Conservation (phyloP, 2,888 invertebrate species). For the Pseudococcus viburni region DNA sequence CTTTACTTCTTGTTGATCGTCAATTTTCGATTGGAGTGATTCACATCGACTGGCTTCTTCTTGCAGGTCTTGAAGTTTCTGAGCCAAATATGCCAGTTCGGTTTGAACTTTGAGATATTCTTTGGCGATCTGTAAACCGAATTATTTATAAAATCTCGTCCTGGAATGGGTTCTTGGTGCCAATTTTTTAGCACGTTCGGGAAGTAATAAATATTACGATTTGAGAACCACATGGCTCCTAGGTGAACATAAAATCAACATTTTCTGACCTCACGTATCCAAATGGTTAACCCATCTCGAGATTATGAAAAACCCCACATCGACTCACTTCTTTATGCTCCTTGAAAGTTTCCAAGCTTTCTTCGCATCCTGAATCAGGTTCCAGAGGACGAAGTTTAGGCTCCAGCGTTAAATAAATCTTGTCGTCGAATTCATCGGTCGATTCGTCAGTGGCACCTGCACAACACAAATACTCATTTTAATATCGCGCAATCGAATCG, state of each 20-base stretch:
- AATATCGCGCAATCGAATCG: background rate
- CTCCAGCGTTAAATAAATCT: conserved; percentile 75
- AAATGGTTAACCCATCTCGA: too few species aligned
- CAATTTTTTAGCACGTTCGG: background rate
- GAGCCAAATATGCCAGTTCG: conserved; percentile 85
- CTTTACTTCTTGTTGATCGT: conserved; percentile 74
- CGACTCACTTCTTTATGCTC: conserved; percentile 79
- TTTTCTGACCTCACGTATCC: background rate
- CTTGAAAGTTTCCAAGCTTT: conserved; percentile 88
- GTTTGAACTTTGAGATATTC: conserved; percentile 92
- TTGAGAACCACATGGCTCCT: background rate
- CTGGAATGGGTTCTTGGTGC: background rate
- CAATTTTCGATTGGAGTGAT: conserved; percentile 69
- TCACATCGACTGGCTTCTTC: conserved; percentile 76
- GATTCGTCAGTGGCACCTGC: conserved; percentile 50
- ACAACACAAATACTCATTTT: background rate
- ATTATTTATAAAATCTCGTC: conserved; percentile 67
- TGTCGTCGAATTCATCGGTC: conserved; percentile 68
- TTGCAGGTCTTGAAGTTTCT: conserved; percentile 83
- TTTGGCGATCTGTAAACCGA: conserved; percentile 79
- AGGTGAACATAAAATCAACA: background rate
- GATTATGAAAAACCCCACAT: background rate
- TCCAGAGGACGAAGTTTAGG: conserved; percentile 86
- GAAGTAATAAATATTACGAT: background rate
- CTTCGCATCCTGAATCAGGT: conserved; percentile 82